A percentile compares a stretch with the other conserved stretches of the same genome.
Evolutionary conservation across 2,888 invertebrate species (phyloP).

Genomic region (Drosophila kambysellisi): DNA sequence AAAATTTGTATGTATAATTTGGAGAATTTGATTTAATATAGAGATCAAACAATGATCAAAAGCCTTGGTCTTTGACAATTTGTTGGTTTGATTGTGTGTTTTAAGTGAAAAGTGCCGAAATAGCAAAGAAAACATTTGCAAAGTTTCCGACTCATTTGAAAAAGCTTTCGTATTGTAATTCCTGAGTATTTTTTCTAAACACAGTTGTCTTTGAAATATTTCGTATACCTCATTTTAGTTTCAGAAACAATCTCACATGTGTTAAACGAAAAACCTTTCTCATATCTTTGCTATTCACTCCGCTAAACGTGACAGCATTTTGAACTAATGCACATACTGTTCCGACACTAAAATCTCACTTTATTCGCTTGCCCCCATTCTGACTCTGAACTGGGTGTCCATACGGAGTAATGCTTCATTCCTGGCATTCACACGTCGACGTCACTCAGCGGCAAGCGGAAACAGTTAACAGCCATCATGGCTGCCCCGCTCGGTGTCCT

Average conservation of each 20-base stretch:
- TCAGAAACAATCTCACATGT: not conserved
- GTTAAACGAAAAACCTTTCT: not conserved
- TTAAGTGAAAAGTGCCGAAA: not conserved
- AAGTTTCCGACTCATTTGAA: not conserved
- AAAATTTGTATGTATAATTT: rapidly evolving
- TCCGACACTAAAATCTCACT: conserved; percentile 42
- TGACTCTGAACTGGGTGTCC: conserved; percentile 38
- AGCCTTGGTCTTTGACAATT: not conserved
- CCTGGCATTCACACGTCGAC: conserved; percentile 67
- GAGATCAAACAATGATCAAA: not conserved
- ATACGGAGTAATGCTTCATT: conserved; percentile 58
- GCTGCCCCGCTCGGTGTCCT: conserved; percentile 27
- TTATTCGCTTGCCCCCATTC: conserved; percentile 6
- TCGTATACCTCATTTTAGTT: not conserved
- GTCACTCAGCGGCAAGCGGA: conserved; percentile 65
- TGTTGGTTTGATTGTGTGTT: not conserved
- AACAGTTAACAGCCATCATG: conserved; percentile 72
- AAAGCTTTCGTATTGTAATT: not conserved
- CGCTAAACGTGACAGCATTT: conserved; percentile 7
- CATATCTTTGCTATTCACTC: not conserved
- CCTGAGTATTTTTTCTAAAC: not conserved
- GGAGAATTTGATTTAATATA: not conserved
- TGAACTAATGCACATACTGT: conserved; percentile 60
- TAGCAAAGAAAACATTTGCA: not conserved
- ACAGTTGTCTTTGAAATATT: not conserved